These are phyloP conservation scores for Alcedo quadribrachys DNA, from an alignment of 2,797 vertebrate genomes.

Conservation along the genomic window DNA sequence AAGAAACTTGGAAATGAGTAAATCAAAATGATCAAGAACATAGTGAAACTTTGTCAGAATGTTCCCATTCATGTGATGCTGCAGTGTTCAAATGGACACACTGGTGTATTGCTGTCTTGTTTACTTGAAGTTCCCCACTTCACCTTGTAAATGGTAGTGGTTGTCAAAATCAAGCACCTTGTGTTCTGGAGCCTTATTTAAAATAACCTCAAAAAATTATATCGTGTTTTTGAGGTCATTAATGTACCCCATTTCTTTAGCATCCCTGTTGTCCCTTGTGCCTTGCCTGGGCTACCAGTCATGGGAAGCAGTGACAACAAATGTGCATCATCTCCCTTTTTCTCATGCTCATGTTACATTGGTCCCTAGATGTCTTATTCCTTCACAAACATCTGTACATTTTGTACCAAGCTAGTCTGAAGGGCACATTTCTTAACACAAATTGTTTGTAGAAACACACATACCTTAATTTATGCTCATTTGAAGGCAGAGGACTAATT, in stretches of 20 bases:
- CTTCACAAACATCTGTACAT: not conserved
- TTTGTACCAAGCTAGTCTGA: not conserved
- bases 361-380: not conserved
- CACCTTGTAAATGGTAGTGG: not conserved
- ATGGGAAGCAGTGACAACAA: not conserved
- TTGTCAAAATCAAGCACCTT: not conserved
- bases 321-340: not conserved
- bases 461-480: not conserved
- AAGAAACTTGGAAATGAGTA: not conserved
- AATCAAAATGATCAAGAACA: not conserved
- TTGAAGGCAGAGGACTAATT: not conserved
- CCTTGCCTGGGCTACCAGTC: not conserved
- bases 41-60: not conserved
- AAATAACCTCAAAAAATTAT: not conserved
- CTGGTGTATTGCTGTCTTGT: fast-evolving
- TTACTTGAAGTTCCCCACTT: not conserved
- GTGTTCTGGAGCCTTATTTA: not conserved
- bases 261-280: not conserved
- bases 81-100: not conserved
- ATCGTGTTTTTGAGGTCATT: not conserved
- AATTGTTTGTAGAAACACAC: not conserved
- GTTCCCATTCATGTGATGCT: not conserved
- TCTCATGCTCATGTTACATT: not conserved
- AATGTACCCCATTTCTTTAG: not conserved
- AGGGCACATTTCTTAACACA: not conserved